Conservation (phyloP, 2,113 vertebrate genomes). For the Vulpes ferrilata region DNA sequence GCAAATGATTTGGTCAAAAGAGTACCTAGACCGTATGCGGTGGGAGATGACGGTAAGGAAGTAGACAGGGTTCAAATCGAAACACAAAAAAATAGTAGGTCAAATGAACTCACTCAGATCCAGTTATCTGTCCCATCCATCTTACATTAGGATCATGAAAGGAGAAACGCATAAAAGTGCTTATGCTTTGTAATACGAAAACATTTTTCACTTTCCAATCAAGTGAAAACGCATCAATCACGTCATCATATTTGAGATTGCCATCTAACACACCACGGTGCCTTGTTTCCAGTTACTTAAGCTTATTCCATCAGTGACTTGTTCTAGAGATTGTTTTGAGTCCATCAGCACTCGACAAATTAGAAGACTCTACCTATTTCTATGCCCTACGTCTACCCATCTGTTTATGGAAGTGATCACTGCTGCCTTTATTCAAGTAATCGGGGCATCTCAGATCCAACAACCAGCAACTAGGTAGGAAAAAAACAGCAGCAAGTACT, state of each 20-base stretch:
- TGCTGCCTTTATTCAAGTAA: neutral
- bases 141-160: conserved; percentile 18
- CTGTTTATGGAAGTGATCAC: neutral
- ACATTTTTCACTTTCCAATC: neutral
- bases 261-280: neutral
- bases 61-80: neutral
- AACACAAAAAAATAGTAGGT: conserved; percentile 43
- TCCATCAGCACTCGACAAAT: conserved; percentile 1
- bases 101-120: neutral
- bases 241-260: neutral
- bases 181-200: neutral
- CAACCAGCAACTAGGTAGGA: neutral
- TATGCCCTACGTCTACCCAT: neutral
- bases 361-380: neutral
- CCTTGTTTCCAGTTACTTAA: neutral
- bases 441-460: neutral
- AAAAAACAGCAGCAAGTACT: neutral
- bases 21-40: neutral
- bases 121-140: neutral
- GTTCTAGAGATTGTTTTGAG: neutral
- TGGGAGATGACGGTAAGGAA: neutral
- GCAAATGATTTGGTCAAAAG: neutral
- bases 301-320: neutral
- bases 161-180: neutral
- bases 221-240: neutral